Evolutionary conservation across 2,797 vertebrate genomes (phyloP).

Genomic region (Gallinago nigripennis): DNA sequence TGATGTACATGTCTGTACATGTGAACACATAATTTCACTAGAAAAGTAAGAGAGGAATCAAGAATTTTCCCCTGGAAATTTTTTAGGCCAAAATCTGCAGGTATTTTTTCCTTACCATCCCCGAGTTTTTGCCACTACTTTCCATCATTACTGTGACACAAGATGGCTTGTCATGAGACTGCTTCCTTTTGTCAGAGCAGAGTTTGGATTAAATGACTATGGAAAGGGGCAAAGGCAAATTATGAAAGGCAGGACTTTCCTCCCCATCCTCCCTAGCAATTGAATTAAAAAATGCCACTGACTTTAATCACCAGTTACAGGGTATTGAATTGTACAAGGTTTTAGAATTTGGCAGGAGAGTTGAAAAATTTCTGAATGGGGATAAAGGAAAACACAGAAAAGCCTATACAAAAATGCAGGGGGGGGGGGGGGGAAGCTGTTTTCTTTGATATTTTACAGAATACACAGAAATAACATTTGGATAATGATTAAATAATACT

Average conservation of each 20-base stretch:
- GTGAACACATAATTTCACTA: neutral
- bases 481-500: conserved; percentile 67
- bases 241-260: neutral
- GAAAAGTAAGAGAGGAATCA: neutral
- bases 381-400: conserved; percentile 56
- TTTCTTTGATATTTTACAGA: conserved; percentile 44
- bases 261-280: neutral
- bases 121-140: neutral
- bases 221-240: neutral
- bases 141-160: neutral
- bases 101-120: neutral
- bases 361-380: conserved; percentile 43
- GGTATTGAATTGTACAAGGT: neutral
- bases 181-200: neutral
- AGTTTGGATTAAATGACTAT: neutral
- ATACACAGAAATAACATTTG: conserved; percentile 67
- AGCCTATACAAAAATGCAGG: neutral
- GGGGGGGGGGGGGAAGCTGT: neutral
- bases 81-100: neutral
- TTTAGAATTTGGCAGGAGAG: conserved; percentile 8
- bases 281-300: conserved; percentile 15
- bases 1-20: neutral
- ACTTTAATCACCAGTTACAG: conserved; percentile 34
- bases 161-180: neutral
- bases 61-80: neutral